Conservation (phyloP, 37 sponge, comb jelly and placozoan species). For the Petrosia ficiformis region DNA sequence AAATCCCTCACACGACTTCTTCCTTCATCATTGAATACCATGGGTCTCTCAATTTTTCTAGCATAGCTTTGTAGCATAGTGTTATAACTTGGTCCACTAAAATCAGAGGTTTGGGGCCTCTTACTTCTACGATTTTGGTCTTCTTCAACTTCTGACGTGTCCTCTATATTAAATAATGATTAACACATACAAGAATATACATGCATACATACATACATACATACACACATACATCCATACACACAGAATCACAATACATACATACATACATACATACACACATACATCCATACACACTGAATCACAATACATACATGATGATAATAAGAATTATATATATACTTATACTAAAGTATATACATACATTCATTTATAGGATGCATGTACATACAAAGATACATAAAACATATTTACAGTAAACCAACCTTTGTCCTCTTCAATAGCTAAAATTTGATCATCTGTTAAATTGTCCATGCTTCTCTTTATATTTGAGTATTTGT, state of each 20-base stretch:
- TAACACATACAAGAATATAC: no score
- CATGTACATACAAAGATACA: no score
- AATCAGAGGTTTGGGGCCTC: background rate
- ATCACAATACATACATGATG: no score
- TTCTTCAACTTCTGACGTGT: no score
- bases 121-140: constrained; percentile 1
- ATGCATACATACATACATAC: no score
- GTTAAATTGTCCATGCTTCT: background rate
- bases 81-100: constrained; percentile 5
- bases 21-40: background rate
- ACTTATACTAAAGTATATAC: background rate
- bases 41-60: background rate
- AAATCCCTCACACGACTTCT: background rate
- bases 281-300: no score
- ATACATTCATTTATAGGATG: background rate
- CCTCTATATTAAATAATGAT: no score
- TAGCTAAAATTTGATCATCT: background rate
- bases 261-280: no score
- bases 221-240: no score
- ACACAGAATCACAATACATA: no score
- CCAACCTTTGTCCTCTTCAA: background rate
- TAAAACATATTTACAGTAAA: no score
- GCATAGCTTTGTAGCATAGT: constrained; percentile 37
- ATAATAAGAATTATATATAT: background rate
- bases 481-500: background rate